A percentile compares a stretch with the other conserved stretches of the same genome.
Evolutionary conservation across 1,140 invertebrate species (phyloP).

Genomic region (Penaeus indicus): DNA sequence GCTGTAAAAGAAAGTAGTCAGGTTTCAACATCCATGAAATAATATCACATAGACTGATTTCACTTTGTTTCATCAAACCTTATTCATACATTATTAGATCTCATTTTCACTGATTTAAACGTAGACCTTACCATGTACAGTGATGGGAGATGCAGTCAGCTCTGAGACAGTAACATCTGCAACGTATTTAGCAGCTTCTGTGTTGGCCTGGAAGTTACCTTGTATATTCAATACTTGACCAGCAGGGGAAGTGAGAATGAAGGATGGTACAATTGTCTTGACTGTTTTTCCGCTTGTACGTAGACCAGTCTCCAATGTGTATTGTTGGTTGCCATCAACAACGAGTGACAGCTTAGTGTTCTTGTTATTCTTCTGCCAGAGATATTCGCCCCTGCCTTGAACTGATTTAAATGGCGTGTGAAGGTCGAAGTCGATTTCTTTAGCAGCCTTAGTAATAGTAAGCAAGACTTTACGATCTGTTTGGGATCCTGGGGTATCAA

Average conservation of each 20-base stretch:
- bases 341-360: background rate
- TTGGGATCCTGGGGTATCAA: conserved; percentile 44
- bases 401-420: conserved; percentile 5
- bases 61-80: too few species aligned
- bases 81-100: too few species aligned
- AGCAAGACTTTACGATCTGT: conserved; percentile 19
- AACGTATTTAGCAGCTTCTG: too few species aligned
- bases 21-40: too few species aligned
- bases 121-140: too few species aligned
- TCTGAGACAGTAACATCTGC: too few species aligned
- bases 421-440: background rate
- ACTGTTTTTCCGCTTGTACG: background rate
- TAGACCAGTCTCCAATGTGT: conserved; percentile 16
- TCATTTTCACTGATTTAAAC: too few species aligned
- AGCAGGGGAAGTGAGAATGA: conserved; percentile 22
- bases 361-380: conserved; percentile 35
- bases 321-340: conserved; percentile 9
- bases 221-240: conserved; percentile 18
- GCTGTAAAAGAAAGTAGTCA: too few species aligned
- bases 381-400: conserved; percentile 37
- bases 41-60: too few species aligned
- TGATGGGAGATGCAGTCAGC: too few species aligned
- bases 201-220: background rate
- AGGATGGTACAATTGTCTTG: conserved; percentile 16
- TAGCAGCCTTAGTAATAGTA: background rate